phyloP scores from a whole-genome alignment of 2,888 invertebrate genomes.

The Morpho achilles region DNA sequence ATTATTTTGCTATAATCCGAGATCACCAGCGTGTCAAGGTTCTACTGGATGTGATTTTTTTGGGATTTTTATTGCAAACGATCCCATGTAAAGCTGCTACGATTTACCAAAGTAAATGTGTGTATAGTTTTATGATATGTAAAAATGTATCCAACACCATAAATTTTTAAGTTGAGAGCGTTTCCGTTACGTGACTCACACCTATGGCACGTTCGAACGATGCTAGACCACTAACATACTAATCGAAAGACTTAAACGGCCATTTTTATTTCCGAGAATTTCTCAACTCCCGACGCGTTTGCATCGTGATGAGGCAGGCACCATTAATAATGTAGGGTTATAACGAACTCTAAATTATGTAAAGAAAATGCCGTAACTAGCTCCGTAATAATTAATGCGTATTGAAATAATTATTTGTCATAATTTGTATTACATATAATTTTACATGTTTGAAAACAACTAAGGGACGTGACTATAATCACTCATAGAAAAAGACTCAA shows the following conservation, averaged over 20 bases:
- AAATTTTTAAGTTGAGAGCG: conserved; percentile 58
- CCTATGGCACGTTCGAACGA: conserved; percentile 65
- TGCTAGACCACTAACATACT: conserved; percentile 67
- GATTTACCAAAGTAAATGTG: too few relatives aligned
- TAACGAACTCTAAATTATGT: conserved; percentile 4
- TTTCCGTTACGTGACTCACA: conserved; percentile 78
- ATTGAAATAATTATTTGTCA: too few relatives aligned
- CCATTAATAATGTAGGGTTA: conserved; percentile 3
- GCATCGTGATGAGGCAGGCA: conserved; percentile 33
- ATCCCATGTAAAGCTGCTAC: too few relatives aligned
- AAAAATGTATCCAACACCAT: conserved; percentile 24
- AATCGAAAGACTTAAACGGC: conserved; percentile 52
- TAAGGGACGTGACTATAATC: too few relatives aligned
- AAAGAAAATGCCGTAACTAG: background rate
- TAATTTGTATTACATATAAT: too few relatives aligned
- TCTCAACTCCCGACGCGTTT: conserved; percentile 32
- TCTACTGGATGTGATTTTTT: too few relatives aligned
- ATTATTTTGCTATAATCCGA: too few relatives aligned
- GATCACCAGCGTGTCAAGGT: too few relatives aligned
- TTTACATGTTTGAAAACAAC: too few relatives aligned
- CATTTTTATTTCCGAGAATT: conserved; percentile 53
- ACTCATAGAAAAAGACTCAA: too few relatives aligned
- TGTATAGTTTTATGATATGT: conserved; percentile 13
- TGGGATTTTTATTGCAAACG: too few relatives aligned
- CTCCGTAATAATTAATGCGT: too few relatives aligned